A percentile compares a stretch with the other conserved stretches of the same genome.
Conservation (phyloP, 2,888 invertebrate genomes). For the Eupithecia vulgata region DNA sequence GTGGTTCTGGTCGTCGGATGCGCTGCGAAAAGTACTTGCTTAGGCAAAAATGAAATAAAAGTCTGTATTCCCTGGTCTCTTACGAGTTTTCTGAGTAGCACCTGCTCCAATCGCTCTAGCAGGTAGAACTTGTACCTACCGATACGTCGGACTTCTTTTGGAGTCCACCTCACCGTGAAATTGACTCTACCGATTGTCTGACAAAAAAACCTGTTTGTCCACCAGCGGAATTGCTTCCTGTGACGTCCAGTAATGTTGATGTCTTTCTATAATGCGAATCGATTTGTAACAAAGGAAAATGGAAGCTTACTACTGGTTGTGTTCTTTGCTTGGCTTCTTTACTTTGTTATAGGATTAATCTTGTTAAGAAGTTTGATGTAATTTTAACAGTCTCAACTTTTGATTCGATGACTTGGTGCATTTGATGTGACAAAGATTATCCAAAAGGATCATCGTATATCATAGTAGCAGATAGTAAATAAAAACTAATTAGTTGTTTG, state of each 20-base stretch:
- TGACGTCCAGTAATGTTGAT: slow-evolving; percentile 32
- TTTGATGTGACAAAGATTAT: too few relatives aligned
- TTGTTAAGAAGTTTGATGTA: not conserved
- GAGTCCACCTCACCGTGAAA: slow-evolving; percentile 69
- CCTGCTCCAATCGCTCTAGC: slow-evolving; percentile 18
- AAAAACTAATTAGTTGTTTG: not conserved
- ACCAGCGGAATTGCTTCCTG: slow-evolving; percentile 41
- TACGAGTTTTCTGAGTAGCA: slow-evolving; percentile 26
- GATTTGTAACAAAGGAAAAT: slow-evolving; percentile 32
- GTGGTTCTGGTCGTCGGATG: not conserved
- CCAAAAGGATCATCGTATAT: not conserved
- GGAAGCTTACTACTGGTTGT: not conserved
- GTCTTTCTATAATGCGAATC: slow-evolving; percentile 36
- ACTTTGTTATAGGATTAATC: not conserved
- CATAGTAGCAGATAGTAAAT: not conserved
- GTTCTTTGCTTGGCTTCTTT: not conserved
- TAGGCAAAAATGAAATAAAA: not conserved
- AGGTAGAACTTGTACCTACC: slow-evolving; percentile 27
- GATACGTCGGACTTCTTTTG: slow-evolving; percentile 56
- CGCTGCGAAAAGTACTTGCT: not conserved
- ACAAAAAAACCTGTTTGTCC: slow-evolving; percentile 60
- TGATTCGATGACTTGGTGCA: not conserved
- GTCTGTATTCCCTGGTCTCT: not conserved
- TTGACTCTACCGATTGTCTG: slow-evolving; percentile 74
- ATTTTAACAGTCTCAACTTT: not conserved